Conservation (phyloP, 2,113 vertebrate species). For the Notarius quadriscutis region DNA sequence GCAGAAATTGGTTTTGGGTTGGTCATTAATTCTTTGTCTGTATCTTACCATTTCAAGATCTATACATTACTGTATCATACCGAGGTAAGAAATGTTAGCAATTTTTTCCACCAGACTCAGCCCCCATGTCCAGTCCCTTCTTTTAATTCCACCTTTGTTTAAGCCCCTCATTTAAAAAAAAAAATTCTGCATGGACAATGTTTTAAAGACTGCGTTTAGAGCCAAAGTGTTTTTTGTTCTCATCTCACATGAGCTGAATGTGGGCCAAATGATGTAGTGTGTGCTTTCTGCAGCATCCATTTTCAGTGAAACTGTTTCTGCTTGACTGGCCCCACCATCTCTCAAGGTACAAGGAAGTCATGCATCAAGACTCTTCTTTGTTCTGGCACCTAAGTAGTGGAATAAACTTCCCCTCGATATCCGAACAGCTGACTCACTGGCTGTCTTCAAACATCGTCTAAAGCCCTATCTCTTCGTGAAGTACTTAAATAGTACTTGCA, state of each 20-base stretch:
- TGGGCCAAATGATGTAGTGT: neutral
- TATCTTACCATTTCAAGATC: neutral
- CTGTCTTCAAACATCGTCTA: no score
- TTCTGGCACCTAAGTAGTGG: no score
- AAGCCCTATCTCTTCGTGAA: no score
- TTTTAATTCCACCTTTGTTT: neutral
- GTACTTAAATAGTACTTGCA: no score
- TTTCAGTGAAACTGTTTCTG: no score
- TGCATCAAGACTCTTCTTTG: no score
- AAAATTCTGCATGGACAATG: no score
- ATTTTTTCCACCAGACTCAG: neutral
- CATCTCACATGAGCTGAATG: neutral
- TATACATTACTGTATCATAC: neutral
- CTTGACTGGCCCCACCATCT: no score
- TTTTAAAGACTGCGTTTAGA: neutral
- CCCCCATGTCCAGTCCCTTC: neutral
- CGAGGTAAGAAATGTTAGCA: neutral
- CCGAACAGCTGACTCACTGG: no score
- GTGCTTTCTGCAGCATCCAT: neutral
- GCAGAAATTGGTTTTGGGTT: conserved; percentile 32
- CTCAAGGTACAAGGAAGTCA: no score
- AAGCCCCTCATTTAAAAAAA: neutral
- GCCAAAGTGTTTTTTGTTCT: neutral
- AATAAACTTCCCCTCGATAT: no score
- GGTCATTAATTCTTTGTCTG: neutral